A percentile compares a stretch with the other conserved stretches of the same genome.
phyloP scores from a whole-genome alignment of 2,113 vertebrate species.

The Erpornis zantholeuca region DNA sequence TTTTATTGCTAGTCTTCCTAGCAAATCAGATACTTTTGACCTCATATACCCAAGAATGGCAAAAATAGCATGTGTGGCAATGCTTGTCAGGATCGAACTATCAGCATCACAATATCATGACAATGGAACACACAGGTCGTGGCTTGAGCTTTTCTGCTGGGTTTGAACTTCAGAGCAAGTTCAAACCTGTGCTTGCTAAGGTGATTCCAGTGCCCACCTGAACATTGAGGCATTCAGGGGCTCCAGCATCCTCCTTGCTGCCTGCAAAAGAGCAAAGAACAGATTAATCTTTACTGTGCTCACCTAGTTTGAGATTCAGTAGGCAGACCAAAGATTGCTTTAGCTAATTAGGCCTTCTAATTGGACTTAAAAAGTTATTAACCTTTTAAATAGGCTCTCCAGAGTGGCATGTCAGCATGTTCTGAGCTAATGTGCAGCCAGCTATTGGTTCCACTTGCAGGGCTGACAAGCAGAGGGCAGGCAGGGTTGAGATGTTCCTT shows the following conservation, averaged over 20 bases:
- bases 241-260: background rate
- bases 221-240: background rate
- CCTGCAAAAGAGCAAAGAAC: background rate
- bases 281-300: background rate
- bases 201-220: rapidly evolving
- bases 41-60: background rate
- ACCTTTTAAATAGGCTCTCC: conserved; percentile 14
- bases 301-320: conserved; percentile 18
- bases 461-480: background rate
- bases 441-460: background rate
- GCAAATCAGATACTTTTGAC: background rate
- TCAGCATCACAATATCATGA: rapidly evolving
- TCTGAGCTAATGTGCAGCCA: background rate
- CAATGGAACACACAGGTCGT: background rate
- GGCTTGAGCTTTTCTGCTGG: background rate
- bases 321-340: conserved; percentile 23
- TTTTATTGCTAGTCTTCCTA: background rate
- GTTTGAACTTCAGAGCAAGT: background rate
- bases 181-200: background rate
- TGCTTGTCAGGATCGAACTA: background rate
- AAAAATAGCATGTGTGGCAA: background rate
- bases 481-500: background rate
- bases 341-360: conserved; percentile 51
- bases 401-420: background rate
- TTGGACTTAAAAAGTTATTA: conserved; percentile 41